phyloP scores from a whole-genome alignment of 2,113 vertebrate species.

The Takifugu flavidus region DNA sequence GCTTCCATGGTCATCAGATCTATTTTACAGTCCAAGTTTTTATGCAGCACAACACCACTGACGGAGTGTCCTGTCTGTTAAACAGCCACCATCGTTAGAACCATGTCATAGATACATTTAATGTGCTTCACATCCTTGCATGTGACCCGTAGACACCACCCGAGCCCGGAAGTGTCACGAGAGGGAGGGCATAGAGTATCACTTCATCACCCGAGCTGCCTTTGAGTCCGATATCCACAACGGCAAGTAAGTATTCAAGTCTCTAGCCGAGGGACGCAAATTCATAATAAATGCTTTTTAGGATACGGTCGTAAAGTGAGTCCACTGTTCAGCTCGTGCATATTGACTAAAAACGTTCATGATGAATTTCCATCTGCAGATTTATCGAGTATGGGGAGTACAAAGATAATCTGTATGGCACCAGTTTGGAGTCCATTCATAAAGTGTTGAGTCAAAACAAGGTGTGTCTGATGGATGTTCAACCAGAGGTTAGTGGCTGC shows the following conservation, averaged over 20 bases:
- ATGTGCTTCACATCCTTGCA: background rate
- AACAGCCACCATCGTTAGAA: too few species aligned
- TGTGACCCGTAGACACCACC: slow-evolving; percentile 80
- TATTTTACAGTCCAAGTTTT: too few species aligned
- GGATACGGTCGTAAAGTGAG: background rate
- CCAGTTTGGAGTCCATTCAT: slow-evolving; percentile 87
- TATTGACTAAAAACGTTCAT: background rate
- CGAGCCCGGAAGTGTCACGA: slow-evolving; percentile 86
- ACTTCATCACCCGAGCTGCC: slow-evolving; percentile 87
- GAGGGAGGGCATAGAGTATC: slow-evolving; percentile 91
- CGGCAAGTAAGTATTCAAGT: slow-evolving; percentile 78
- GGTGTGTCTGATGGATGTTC: slow-evolving; percentile 89
- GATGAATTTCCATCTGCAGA: slow-evolving; percentile 45
- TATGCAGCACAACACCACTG: too few species aligned
- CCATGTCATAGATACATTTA: background rate
- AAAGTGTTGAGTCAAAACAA: slow-evolving; percentile 84
- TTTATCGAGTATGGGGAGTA: slow-evolving; percentile 93
- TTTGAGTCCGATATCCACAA: slow-evolving; percentile 87
- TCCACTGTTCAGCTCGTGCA: background rate
- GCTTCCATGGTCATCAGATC: background rate
- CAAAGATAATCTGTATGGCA: slow-evolving; percentile 92
- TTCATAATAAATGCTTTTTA: background rate
- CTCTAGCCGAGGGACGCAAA: too few species aligned
- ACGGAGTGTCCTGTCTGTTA: too few species aligned
- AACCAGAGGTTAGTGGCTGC: slow-evolving; percentile 84